These are phyloP conservation scores for Aspidapion aeneum DNA, from an alignment of 2,888 invertebrate genomes.

Conservation along the genomic window DNA sequence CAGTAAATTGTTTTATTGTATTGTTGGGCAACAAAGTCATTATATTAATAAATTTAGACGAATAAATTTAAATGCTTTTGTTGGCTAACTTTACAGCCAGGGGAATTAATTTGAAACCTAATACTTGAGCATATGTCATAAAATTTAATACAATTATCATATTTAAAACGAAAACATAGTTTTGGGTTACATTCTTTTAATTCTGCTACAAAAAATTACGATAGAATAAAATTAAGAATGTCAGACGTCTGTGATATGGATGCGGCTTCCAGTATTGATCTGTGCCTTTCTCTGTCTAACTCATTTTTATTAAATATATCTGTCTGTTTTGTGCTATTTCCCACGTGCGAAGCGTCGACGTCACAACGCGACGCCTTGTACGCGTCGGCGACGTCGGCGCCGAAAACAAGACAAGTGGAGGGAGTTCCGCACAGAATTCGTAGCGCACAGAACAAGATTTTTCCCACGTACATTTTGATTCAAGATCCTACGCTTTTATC, in stretches of 20 bases:
- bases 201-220: background rate
- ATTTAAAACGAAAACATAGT: background rate
- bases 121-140: background rate
- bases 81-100: background rate
- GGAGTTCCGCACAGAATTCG: no score
- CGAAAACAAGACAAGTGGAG: background rate
- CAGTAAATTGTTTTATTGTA: slow-evolving; percentile 19
- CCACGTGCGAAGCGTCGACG: background rate
- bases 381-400: background rate
- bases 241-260: background rate
- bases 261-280: background rate
- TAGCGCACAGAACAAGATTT: no score
- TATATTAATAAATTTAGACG: slow-evolving; percentile 14
- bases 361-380: background rate
- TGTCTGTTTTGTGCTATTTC: background rate
- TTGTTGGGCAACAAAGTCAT: slow-evolving; percentile 23
- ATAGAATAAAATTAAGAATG: background rate
- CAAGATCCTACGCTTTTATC: no score
- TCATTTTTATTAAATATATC: background rate
- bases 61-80: slow-evolving; percentile 11
- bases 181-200: background rate
- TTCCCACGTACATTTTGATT: no score
- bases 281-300: background rate
- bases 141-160: background rate
- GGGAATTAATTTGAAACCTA: background rate